Evolutionary conservation across 2,888 invertebrate genomes (phyloP).

Genomic region (Lasioglossum marginatum): DNA sequence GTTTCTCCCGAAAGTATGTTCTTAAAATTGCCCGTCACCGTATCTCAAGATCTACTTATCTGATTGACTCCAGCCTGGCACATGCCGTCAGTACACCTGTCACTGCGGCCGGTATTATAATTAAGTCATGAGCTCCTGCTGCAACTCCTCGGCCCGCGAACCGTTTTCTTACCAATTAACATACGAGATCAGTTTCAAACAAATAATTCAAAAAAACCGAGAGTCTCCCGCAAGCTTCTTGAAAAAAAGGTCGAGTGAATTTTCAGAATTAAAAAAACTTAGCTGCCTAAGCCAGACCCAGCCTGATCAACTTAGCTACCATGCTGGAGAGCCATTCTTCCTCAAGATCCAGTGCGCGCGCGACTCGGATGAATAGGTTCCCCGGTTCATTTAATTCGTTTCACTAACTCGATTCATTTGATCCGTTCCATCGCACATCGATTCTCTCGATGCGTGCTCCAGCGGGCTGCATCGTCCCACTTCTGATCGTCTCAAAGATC

Average conservation of each 20-base stretch:
- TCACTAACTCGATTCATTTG: no score
- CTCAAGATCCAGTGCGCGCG: no score
- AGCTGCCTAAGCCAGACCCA: no score
- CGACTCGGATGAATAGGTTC: no score
- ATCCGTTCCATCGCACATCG: not conserved
- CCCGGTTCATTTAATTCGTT: no score
- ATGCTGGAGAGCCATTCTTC: no score
- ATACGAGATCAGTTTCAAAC: no score
- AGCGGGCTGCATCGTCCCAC: not conserved
- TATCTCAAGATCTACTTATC: not conserved
- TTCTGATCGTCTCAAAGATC: conserved; percentile 3
- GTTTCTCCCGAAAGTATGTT: not conserved
- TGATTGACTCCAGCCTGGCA: not conserved
- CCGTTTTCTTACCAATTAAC: not conserved
- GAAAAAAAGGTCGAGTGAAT: no score
- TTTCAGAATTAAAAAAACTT: no score
- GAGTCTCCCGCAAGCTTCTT: no score
- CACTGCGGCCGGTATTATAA: not conserved
- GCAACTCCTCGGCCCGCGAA: not conserved
- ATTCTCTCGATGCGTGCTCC: not conserved
- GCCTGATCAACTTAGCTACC: no score
- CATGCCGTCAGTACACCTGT: not conserved
- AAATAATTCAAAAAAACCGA: no score
- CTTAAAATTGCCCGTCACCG: not conserved
- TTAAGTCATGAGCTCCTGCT: not conserved